Percentiles rank a stretch among this genome's conserved stretches.
Conservation (phyloP, 2,113 vertebrate species). For the Prunella himalayana region DNA sequence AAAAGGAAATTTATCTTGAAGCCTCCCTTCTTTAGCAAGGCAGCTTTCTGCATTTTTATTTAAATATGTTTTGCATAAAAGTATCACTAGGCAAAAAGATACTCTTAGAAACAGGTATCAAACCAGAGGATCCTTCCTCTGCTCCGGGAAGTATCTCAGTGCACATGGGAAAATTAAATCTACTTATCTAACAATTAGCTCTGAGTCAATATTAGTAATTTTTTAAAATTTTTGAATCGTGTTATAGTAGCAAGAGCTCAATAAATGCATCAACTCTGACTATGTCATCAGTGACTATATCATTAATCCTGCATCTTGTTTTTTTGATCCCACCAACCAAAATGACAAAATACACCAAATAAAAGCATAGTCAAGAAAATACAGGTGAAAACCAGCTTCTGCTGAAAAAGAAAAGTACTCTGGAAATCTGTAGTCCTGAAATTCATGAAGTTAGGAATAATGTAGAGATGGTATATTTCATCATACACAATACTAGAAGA, state of each 20-base stretch:
- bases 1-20: not conserved
- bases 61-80: not conserved
- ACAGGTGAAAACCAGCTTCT: not conserved
- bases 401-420: not conserved
- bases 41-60: not conserved
- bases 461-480: not conserved
- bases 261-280: not conserved
- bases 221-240: not conserved
- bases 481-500: not conserved
- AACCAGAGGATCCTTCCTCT: not conserved
- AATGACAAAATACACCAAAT: not conserved
- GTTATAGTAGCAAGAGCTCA: not conserved
- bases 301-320: not conserved
- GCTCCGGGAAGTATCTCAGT: not conserved
- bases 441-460: not conserved
- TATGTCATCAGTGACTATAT: not conserved
- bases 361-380: not conserved
- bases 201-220: not conserved
- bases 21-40: not conserved
- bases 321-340: not conserved
- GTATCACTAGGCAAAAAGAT: not conserved
- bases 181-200: not conserved
- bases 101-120: not conserved
- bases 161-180: not conserved
- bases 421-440: not conserved